Evolutionary conservation across 2,888 invertebrate species (phyloP).

Genomic region (Diachrysia chrysitis): DNA sequence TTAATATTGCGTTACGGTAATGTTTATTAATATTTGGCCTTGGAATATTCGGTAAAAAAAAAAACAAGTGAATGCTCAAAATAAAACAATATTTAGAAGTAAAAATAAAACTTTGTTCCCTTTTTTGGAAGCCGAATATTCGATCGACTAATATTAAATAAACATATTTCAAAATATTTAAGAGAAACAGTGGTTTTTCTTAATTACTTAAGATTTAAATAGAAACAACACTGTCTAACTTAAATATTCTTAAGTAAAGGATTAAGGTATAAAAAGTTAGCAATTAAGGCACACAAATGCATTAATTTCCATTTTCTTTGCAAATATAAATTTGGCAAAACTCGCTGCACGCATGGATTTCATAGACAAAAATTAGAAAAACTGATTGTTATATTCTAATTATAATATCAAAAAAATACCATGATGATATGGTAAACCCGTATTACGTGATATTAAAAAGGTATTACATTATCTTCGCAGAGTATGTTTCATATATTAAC

Average conservation of each 20-base stretch:
- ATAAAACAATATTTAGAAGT: too few species aligned
- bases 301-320: neutral
- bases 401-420: too few species aligned
- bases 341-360: neutral
- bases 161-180: neutral
- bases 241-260: neutral
- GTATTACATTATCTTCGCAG: too few species aligned
- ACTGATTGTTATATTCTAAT: too few species aligned
- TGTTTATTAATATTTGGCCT: conserved; percentile 21
- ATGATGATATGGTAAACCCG: too few species aligned
- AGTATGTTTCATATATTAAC: too few species aligned
- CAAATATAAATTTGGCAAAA: too few species aligned
- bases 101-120: too few species aligned
- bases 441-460: too few species aligned
- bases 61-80: too few species aligned
- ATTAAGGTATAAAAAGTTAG: neutral
- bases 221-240: neutral
- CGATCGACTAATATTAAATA: conserved; percentile 8
- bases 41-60: neutral
- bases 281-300: neutral
- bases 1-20: conserved; percentile 24
- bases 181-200: conserved; percentile 28
- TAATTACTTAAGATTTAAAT: neutral
- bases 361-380: too few species aligned
- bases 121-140: too few species aligned